Evolutionary conservation across 2,797 vertebrate genomes (phyloP), one percentile per base, ranked within the genome.

Genomic region (Parambassis ranga): DNA sequence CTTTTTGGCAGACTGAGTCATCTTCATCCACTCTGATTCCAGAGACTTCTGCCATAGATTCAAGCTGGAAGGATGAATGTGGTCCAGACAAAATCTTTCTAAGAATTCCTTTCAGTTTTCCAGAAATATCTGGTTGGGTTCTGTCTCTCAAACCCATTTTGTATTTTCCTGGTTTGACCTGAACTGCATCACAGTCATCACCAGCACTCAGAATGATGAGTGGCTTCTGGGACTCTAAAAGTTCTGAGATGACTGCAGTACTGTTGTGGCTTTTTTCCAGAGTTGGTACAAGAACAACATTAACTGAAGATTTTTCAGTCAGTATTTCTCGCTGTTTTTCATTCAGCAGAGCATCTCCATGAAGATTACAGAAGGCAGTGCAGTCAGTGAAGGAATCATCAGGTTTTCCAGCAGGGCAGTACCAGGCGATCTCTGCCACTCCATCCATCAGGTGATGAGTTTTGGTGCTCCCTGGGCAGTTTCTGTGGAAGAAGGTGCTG

Each of bases 11-110:
- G 0, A 31, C 14, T 0, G 19, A 1, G 3, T 76, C 22, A 3
- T 91, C 37, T 78, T 92, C 89, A 74, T 94, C 92, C 1, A 91
- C 59, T 3, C 8, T 4, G 22, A 94, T 79, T 5, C 78, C 71
- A 0, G 57, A 10, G 14, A 71, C 4, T 0, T 7, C 18, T 30
- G 87, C 75, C 63, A 84, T 39, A 0, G 51, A 39, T n/a, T 90
- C 64, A 48, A 92, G 65, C n/a, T 71, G 82, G 22, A 85, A 70
- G 39, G 15, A 5, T 18, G 1, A 7, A 3, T 36, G 1, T 6
- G 66, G 37, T 50, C 8, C 9, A 26, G 44, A 22, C 43, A 93
- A 38, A 23, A 79, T 64, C 0, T 3, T 1, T 35, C 4, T 3
- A 4, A 93, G 81, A 0, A 58, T 64, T 1, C 9, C 27, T 37